Percentiles rank a stretch among this genome's conserved stretches.
Evolutionary conservation across 2,113 vertebrate genomes (phyloP).

Genomic region (Bos javanicus): DNA sequence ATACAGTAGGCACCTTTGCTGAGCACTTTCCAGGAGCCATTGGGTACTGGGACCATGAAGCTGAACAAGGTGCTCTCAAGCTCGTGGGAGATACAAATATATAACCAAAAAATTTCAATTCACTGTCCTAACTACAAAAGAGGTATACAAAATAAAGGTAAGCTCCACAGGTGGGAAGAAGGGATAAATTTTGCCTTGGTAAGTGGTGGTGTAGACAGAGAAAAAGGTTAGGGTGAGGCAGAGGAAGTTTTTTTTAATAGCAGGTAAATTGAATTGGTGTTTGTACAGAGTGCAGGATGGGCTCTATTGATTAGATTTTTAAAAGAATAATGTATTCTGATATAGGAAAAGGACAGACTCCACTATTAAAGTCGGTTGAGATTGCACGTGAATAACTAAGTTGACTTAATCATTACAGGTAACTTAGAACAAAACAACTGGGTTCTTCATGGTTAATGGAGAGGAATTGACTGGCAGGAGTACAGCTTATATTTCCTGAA

Average conservation of each 20-base stretch:
- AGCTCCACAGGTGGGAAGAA: neutral
- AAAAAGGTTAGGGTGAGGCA: neutral
- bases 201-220: neutral
- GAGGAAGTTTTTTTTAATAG: neutral
- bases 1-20: neutral
- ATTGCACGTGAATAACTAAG: neutral
- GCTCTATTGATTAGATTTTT: neutral
- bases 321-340: slow-evolving; percentile 2
- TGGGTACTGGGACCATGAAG: neutral
- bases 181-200: neutral
- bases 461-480: neutral
- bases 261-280: neutral
- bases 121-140: neutral
- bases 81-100: neutral
- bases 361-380: neutral
- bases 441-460: neutral
- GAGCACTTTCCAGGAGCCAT: neutral
- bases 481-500: neutral
- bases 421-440: neutral
- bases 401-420: neutral
- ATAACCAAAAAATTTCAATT: neutral
- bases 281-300: neutral
- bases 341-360: neutral
- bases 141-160: neutral
- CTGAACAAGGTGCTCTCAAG: neutral